Base-by-base conservation (phyloP, 2,888 invertebrate species). In the Xestobium rufovillosum region DNA sequence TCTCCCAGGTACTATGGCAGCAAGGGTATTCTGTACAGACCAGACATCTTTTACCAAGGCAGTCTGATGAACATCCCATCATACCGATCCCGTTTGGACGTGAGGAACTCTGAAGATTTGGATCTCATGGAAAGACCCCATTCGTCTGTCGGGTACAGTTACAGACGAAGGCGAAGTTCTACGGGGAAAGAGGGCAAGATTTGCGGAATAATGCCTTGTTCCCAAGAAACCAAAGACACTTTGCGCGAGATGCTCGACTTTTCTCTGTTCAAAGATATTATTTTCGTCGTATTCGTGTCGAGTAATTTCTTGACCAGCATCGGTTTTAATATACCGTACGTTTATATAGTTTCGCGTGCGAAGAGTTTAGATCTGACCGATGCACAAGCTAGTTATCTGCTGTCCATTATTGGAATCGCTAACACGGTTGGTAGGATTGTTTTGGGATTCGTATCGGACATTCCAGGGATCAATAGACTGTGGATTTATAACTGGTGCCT, bases 261-360 rank as follows among this genome's bases (percentile, higher is more conserved):
- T 46, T 75, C 80, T 1, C 71, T 98, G 31, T 73, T 97, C 39
- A 76, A 78, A 51, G 88, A 94, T 65, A 77, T 82, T 15, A 72
- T 94, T 45, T 97, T 95, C 63, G 70, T 96, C 45, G 68, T 96
- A 42, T 97, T 96, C 64, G 80, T 84, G 9, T 52, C 90, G 36
- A 96, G 96, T 25, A 98, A 98, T 67, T 91, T 98, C 63, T 80
- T 88, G 59, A 92, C 92, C 27, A 94, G 90, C 60, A 82, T 95
- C 57, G 94, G 94, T 42, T 94, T 91, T 70, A 90, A 92, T 63
- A 79, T 94, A 57, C 95, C 95, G 19, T 92, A 91, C 60, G 80
- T 92, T 34, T 94, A 87, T 59, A 75, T 86, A 41, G 80, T 83
- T 50, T 76, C 84, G 31, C 77, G 82, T 68, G 84, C 85, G 8